Conservation (phyloP, 1,140 invertebrate genomes). For the Temnothorax curvispinosus region DNA sequence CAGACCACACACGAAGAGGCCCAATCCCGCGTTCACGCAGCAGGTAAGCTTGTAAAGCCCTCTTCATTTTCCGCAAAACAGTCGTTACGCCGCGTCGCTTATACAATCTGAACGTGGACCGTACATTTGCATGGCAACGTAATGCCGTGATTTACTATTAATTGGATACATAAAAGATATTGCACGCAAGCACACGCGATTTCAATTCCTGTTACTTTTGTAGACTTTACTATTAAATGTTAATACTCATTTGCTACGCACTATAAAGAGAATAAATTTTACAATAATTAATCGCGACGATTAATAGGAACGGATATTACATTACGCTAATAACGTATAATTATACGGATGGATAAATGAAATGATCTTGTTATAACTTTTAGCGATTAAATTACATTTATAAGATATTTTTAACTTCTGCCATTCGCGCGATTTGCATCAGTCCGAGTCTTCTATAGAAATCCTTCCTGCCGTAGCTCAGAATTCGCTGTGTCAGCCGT, state of each 20-base stretch:
- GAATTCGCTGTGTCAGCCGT: constrained; percentile 43
- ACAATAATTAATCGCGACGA: not conserved
- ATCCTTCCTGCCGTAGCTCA: not conserved
- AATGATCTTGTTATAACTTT: not conserved
- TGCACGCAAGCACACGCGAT: not conserved
- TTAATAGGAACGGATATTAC: not conserved
- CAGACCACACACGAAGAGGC: constrained; percentile 89
- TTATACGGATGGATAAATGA: not conserved
- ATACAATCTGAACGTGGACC: not conserved
- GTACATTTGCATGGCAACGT: not conserved
- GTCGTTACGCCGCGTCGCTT: not conserved
- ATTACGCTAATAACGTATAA: not conserved
- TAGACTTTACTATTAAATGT: not conserved
- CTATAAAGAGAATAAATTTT: not conserved
- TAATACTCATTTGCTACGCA: not conserved
- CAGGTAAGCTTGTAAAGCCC: constrained; percentile 84
- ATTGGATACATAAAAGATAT: constrained; percentile 42
- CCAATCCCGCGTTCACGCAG: constrained; percentile 89
- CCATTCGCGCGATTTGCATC: constrained; percentile 7
- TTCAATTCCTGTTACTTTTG: constrained; percentile 21
- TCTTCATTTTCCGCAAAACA: constrained; percentile 28
- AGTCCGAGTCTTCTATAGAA: constrained; percentile 5
- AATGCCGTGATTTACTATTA: constrained; percentile 41
- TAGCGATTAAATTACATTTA: constrained; percentile 23
- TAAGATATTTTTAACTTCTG: not conserved